Base-by-base conservation (phyloP, 2,113 vertebrate genomes). In the Lophochroa leadbeateri region DNA sequence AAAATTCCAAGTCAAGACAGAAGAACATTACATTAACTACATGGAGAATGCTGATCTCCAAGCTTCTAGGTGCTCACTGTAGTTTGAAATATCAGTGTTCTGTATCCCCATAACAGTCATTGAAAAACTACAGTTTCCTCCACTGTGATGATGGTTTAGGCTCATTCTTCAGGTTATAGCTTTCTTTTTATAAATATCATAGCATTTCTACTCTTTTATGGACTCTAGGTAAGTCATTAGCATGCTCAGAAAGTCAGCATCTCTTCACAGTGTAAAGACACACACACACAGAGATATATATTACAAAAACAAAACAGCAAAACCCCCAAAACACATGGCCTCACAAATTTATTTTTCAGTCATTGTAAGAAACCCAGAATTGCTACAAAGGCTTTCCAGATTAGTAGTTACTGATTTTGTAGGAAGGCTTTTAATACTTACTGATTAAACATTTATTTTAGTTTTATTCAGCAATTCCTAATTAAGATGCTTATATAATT, bases 141-240 rank as follows among this genome's bases (percentile, higher is more conserved):
- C 24, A 61, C 18, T 53, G 10, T 35, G 17, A 49, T 7, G 20
- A 39, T 0, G 4, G 21, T 16, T 75, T 39, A 84, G 9, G 12
- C 43, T 87, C 7, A 49, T 61, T 79, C 55, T 68, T 67, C 33
- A 84, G 17, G 35, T 41, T 55, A 46, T 1, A 78, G 41, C 17
- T 67, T 75, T 80, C 9, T n/a, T 67, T 88, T 71, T 13, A 28
- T 21, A 83, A 83, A 64, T 29, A n/a, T 3, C 18, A 52, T 3
- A 29, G 43, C 8, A 52, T 43, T 88, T 71, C 14, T 14, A 13
- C 5, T 53, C 44, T 64, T 74, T n/a, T 33, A 28, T 9, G 13
- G 58, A 76, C 61, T 64, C 17, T 50, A 63, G 0, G 2, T 20
- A 1, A 0, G 19, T 37, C 47, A 68, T 11, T 7, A 58, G 15